Evolutionary conservation across 2,888 invertebrate genomes (phyloP), one percentile per base, ranked within the genome.

Genomic region (Drosophila anceps): DNA sequence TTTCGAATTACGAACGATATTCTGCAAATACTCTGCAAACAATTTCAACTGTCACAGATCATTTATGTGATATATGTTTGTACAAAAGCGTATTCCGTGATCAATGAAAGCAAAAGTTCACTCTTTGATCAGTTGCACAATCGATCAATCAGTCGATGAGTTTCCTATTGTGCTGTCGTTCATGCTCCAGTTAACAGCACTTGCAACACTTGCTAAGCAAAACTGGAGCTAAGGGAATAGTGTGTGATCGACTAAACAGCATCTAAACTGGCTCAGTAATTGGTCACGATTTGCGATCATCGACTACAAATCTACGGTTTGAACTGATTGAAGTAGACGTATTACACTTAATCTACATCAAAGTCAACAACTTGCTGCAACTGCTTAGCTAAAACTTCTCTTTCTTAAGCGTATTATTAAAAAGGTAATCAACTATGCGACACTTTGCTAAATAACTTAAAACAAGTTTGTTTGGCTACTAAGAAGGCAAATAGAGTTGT

Each of bases 401-500:
- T 35, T 35, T 13, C 13, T 13, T 5, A 35, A 35, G 12, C 2
- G 1, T 5, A 43, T 12, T 12, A 43, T 8, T 46, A 46, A 27
- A n/a, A n/a, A 4, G 27, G 15, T 29, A 6, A 31, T 31, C 12
- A 31, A 1, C 18, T 29, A 48, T 48, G 12, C 6, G n/a, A 29
- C n/a, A 15, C 13, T 4, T 0, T 41, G 18, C 18, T 9, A 27
- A 20, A 20, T n/a, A 37, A 27, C n/a, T 24, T n/a, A n/a, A 53
- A 6, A 15, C 6, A 1, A 7, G 7, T 41, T 41, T 39, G 2
- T 37, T 51, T 57, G 39, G 53, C 24, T 61, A 33, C n/a, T n/a
- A n/a, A n/a, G n/a, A n/a, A 51, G 33, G 18, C 54, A 62, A 58
- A 58, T 37, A 68, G n/a, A 51, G 24, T 63, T 73, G 8, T 73